Percentiles rank a stretch among this genome's conserved stretches.
phyloP scores from a whole-genome alignment of 2,113 vertebrate species.

The Gulo gulo region DNA sequence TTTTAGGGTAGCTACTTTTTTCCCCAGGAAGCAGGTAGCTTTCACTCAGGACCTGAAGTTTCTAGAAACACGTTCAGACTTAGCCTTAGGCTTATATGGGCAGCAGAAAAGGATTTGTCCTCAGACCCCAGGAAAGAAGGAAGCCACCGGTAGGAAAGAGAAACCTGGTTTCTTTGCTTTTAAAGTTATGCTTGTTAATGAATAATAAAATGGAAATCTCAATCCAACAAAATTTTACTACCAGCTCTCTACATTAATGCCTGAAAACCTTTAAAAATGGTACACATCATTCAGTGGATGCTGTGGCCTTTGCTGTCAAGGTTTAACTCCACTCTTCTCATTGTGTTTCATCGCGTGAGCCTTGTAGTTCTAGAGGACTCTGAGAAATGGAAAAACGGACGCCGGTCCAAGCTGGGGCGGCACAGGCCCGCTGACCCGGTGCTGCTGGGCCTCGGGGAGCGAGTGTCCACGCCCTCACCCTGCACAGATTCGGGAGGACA shows the following conservation, averaged over 20 bases:
- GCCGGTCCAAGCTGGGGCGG: neutral
- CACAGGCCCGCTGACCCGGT: neutral
- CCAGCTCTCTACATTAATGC: neutral
- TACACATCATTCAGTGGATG: neutral
- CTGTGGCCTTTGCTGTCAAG: neutral
- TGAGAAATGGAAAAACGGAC: neutral
- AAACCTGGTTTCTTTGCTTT: neutral
- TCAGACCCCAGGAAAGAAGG: neutral
- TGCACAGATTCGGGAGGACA: neutral
- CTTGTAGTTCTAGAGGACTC: neutral
- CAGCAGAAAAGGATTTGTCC: neutral
- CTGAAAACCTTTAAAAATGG: neutral
- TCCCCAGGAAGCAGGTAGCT: neutral
- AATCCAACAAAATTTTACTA: neutral
- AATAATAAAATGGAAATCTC: neutral
- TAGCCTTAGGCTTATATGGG: neutral
- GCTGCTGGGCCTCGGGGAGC: neutral
- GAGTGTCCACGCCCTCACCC: neutral
- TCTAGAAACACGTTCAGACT: constrained; percentile 14
- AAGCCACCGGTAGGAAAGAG: neutral
- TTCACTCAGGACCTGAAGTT: neutral
- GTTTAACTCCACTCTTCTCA: neutral
- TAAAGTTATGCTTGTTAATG: neutral
- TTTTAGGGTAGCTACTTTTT: neutral
- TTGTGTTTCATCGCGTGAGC: neutral